Conservation (phyloP, 2,888 invertebrate genomes). For the Mechanitis mazaeus region DNA sequence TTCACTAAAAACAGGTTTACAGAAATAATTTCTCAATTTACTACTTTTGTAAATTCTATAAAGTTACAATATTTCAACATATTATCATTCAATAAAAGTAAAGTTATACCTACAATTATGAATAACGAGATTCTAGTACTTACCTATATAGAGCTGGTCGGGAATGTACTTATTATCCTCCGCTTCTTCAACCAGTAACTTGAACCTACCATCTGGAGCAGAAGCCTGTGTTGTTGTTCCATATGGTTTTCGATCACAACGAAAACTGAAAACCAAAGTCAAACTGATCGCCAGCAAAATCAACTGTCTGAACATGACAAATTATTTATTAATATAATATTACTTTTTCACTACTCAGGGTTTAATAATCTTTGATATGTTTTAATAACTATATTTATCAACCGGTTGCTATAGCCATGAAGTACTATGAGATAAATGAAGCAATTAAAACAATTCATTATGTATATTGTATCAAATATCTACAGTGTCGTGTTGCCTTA, state of each 20-base stretch:
- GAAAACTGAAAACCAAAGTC: slow-evolving; percentile 37
- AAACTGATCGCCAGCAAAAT: slow-evolving; percentile 5
- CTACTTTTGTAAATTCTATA: too few species aligned
- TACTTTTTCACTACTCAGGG: too few species aligned
- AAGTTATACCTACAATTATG: too few species aligned
- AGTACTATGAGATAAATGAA: slow-evolving; percentile 18
- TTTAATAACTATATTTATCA: too few species aligned
- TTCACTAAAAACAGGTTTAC: slow-evolving; percentile 43
- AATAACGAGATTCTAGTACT: neutral
- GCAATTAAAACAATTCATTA: slow-evolving; percentile 22
- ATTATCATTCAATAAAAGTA: too few species aligned
- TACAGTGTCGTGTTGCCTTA: slow-evolving; percentile 19
- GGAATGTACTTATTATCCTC: slow-evolving; percentile 57
- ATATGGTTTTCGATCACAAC: slow-evolving; percentile 62
- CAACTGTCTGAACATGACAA: neutral
- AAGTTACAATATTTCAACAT: too few species aligned
- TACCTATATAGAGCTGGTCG: slow-evolving; percentile 61
- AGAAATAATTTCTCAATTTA: too few species aligned
- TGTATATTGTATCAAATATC: slow-evolving; percentile 20
- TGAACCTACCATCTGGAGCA: slow-evolving; percentile 58
- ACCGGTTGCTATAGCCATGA: too few species aligned
- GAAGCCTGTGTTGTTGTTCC: slow-evolving; percentile 53
- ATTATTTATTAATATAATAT: neutral
- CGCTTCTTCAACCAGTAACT: slow-evolving; percentile 43
- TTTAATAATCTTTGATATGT: too few species aligned